These are phyloP conservation scores for Cephalopachus bancanus DNA, from an alignment of 2,797 vertebrate species.

Conservation along the genomic window DNA sequence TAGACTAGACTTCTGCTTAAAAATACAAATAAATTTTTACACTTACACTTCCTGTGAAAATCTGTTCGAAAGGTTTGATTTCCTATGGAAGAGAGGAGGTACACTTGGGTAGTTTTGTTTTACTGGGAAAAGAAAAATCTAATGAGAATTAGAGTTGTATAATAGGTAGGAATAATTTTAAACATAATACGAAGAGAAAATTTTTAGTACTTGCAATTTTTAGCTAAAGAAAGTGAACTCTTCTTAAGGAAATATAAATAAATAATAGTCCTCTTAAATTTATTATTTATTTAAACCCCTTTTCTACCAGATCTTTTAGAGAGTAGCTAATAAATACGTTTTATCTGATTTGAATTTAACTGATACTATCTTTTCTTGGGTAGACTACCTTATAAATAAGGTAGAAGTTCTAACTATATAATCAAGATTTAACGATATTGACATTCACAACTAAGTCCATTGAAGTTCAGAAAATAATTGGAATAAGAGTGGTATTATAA, in stretches of 20 bases:
- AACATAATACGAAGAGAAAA: background rate
- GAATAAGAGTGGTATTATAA: conserved; percentile 58
- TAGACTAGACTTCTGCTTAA: conserved; percentile 40
- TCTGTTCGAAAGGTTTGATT: conserved; percentile 35
- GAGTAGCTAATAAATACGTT: conserved; percentile 14
- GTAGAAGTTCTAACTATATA: conserved; percentile 43
- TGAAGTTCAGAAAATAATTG: conserved; percentile 56
- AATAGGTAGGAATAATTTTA: conserved; percentile 40
- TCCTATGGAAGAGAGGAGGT: background rate
- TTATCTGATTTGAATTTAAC: conserved; percentile 69
- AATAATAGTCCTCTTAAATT: conserved; percentile 56
- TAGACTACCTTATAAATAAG: conserved; percentile 20
- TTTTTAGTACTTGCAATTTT: background rate
- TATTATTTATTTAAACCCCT: conserved; percentile 31
- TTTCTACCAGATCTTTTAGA: conserved; percentile 29
- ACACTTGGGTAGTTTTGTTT: conserved; percentile 32
- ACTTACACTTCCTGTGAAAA: conserved; percentile 19
- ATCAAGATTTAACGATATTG: conserved; percentile 41
- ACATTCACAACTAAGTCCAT: conserved; percentile 49
- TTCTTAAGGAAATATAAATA: conserved; percentile 44
- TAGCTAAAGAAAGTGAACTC: conserved; percentile 43
- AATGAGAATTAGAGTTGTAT: conserved; percentile 1
- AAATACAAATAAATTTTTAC: conserved; percentile 58
- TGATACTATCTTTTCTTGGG: conserved; percentile 53
- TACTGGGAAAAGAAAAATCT: conserved; percentile 22